Evolutionary conservation across 2,888 invertebrate species (phyloP), one percentile per base, ranked within the genome.

Genomic region (Orgyia antiqua): DNA sequence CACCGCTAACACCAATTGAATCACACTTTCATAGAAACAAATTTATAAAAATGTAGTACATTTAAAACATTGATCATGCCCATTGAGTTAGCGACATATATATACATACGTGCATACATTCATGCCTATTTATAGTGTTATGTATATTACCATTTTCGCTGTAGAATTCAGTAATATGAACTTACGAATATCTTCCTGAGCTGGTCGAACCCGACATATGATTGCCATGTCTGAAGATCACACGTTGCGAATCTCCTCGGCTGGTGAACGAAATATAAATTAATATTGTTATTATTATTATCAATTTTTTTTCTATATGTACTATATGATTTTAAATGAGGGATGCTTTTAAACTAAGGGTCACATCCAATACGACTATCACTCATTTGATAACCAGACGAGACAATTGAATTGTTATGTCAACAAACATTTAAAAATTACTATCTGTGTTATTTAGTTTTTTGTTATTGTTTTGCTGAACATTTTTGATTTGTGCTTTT

Each of bases 131-230:
- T 23, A 10, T 10, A 24, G 13, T 18, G n/a, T 3, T 24, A 20
- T 21, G 10, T 19, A 21, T 15, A 12, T 18, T 28, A 25, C 30
- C 27, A 20, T 33, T 24, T 24, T 10, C n/a, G 8, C 26, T n/a
- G n/a, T n/a, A n/a, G n/a, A n/a, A n/a, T n/a, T n/a, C n/a, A n/a
- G n/a, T n/a, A n/a, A n/a, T n/a, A 28, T 12, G 27, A 62, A 91
- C 91, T 92, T 89, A 93, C 93, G 90, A 91, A 77, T 89, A 91
- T 88, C 92, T 89, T 63, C 90, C 88, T 62, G 90, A 84, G 73
- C 87, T 89, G 60, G 87, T 80, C 50, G 89, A 78, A 48, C 89
- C 87, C 54, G 89, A 87, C 91, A 92, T 90, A 78, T 92, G 92
- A 84, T 92, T 92, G 60, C 90, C 89, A 61, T 90, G 89, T 70